phyloP scores from a whole-genome alignment of 1,140 invertebrate species.

The Oryctes rhinoceros region DNA sequence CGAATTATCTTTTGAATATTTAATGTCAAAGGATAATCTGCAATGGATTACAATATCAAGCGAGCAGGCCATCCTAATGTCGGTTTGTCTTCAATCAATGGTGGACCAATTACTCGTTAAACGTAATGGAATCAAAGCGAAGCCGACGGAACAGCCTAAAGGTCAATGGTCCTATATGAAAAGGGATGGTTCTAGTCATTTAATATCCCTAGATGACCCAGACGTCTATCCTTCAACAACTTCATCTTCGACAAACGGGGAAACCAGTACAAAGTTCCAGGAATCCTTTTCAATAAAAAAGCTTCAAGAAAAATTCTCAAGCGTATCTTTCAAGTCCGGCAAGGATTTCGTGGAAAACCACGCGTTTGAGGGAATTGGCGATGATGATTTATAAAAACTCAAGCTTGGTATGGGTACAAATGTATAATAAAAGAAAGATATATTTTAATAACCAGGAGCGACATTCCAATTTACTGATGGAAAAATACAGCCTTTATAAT shows the following conservation, averaged over 20 bases:
- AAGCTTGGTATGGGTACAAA: background rate
- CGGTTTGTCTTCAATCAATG: constrained; percentile 92
- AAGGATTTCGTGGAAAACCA: constrained; percentile 82
- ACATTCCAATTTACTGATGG: background rate
- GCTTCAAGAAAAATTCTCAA: constrained; percentile 67
- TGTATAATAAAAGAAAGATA: background rate
- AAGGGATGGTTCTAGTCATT: constrained; percentile 65
- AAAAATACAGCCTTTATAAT: constrained; percentile 9
- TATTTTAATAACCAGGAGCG: background rate
- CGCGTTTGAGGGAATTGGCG: constrained; percentile 89
- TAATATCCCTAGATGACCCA: constrained; percentile 59
- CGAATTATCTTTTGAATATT: constrained; percentile 95
- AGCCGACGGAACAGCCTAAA: constrained; percentile 51
- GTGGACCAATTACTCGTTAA: constrained; percentile 92
- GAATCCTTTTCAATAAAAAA: constrained; percentile 66
- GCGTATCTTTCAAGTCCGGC: constrained; percentile 69
- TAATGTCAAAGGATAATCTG: constrained; percentile 89
- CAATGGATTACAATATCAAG: constrained; percentile 93
- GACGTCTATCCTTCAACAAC: constrained; percentile 58
- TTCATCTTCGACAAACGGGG: constrained; percentile 23
- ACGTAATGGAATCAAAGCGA: constrained; percentile 68
- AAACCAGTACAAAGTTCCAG: constrained; percentile 47
- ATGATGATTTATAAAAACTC: constrained; percentile 81
- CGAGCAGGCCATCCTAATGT: constrained; percentile 93
- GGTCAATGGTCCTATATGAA: constrained; percentile 64